These are phyloP conservation scores for Pachycephus smyrnensis DNA, from an alignment of 2,888 invertebrate species.

Conservation along the genomic window DNA sequence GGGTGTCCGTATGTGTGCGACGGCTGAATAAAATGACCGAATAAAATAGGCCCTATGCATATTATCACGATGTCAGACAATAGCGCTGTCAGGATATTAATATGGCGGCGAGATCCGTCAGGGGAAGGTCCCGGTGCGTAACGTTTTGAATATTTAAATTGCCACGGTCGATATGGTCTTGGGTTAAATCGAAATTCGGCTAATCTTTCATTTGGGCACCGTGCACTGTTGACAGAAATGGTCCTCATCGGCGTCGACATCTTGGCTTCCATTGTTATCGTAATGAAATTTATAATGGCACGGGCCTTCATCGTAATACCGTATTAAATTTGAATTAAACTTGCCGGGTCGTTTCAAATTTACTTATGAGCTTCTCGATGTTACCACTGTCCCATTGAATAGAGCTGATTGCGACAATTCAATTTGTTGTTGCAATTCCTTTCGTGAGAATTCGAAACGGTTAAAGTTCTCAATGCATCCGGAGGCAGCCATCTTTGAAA, in stretches of 20 bases:
- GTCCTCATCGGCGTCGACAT: background rate
- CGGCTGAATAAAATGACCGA: background rate
- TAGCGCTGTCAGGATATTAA: background rate
- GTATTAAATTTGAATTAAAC: background rate
- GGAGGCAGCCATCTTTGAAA: too few species aligned
- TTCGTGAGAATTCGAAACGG: too few species aligned
- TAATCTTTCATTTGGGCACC: constrained; percentile 1
- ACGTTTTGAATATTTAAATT: constrained; percentile 5
- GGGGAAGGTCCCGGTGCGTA: background rate
- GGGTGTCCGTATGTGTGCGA: background rate
- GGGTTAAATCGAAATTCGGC: constrained; percentile 5
- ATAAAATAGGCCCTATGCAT: background rate
- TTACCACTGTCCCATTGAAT: background rate
- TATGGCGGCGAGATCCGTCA: background rate
- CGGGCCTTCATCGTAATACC: background rate
- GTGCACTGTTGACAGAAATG: background rate
- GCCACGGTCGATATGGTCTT: constrained; percentile 4
- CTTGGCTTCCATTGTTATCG: background rate
- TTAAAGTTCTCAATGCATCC: too few species aligned
- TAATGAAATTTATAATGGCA: background rate
- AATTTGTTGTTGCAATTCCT: background rate
- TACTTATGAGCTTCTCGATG: background rate
- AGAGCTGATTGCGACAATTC: background rate
- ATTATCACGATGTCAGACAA: background rate
- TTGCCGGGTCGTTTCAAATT: background rate